Conservation (phyloP, 2,888 invertebrate genomes). For the Gerris lacustris region DNA sequence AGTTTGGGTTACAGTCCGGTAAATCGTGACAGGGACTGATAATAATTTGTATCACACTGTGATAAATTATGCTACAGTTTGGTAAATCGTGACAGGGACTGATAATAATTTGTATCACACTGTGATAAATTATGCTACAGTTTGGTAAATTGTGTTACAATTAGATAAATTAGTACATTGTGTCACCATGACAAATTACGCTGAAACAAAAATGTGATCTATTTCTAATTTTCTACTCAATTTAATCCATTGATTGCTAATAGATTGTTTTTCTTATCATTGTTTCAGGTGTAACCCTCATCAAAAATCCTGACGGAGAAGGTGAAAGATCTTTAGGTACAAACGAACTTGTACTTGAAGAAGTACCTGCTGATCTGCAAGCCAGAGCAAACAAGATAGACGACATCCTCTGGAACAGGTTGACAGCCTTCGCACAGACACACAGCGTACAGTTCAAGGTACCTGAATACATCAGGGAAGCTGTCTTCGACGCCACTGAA, state of each 20-base stretch:
- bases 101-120: no score
- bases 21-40: no score
- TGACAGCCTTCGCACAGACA: constrained; percentile 31
- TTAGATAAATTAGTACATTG: no score
- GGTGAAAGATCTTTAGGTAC: constrained; percentile 24
- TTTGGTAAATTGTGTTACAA: no score
- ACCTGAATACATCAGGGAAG: constrained; percentile 56
- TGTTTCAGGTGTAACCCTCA: constrained; percentile 40
- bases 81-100: no score
- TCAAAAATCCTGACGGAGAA: constrained; percentile 37
- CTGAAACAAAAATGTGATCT: no score
- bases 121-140: no score
- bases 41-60: no score
- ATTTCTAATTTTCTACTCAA: no score
- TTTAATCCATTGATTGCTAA: background rate
- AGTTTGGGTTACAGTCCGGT: no score
- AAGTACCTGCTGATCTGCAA: constrained; percentile 28
- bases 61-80: no score
- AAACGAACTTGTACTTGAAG: constrained; percentile 23
- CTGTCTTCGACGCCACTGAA: constrained; percentile 57
- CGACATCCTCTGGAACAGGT: constrained; percentile 31
- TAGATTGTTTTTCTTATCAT: background rate
- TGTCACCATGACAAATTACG: no score
- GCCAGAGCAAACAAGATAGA: constrained; percentile 30
- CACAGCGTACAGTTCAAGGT: constrained; percentile 50